Evolutionary conservation across 2,888 invertebrate genomes (phyloP).

Genomic region (Epiblema foenella): DNA sequence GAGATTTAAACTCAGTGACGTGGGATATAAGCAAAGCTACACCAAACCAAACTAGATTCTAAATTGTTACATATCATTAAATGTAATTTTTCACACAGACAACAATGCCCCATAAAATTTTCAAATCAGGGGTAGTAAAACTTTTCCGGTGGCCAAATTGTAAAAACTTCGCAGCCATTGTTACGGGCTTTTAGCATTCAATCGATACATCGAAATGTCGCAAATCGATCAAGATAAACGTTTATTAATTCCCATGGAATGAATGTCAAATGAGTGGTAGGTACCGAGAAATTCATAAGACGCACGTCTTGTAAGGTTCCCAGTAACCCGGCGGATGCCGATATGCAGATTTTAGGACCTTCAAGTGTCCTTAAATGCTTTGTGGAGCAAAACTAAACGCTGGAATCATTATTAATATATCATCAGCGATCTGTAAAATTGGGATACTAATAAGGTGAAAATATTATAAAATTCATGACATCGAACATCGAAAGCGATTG

Average conservation of each 20-base stretch:
- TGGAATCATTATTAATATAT: neutral
- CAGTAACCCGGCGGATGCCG: constrained; percentile 55
- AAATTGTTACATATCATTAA: neutral
- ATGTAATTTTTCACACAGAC: constrained; percentile 46
- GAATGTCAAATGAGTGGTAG: constrained; percentile 45
- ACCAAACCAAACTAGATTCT: too few relatives aligned
- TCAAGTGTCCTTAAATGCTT: constrained; percentile 2
- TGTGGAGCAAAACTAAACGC: neutral
- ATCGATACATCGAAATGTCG: constrained; percentile 55
- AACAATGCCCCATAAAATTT: constrained; percentile 60
- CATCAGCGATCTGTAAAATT: too few relatives aligned
- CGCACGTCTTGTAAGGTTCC: constrained; percentile 40
- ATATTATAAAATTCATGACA: too few relatives aligned
- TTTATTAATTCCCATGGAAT: constrained; percentile 51
- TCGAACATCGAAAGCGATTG: neutral
- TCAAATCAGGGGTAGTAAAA: constrained; percentile 57
- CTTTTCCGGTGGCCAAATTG: constrained; percentile 58
- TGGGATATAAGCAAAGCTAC: too few relatives aligned
- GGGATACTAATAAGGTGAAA: too few relatives aligned
- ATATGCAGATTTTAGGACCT: constrained; percentile 46
- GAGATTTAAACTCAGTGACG: too few relatives aligned
- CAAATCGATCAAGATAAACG: constrained; percentile 58
- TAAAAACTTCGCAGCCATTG: constrained; percentile 58
- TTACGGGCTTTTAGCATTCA: constrained; percentile 66
- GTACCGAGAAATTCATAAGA: constrained; percentile 39